Base-by-base conservation (phyloP, 2,113 vertebrate species). In the Engystomops pustulosus region DNA sequence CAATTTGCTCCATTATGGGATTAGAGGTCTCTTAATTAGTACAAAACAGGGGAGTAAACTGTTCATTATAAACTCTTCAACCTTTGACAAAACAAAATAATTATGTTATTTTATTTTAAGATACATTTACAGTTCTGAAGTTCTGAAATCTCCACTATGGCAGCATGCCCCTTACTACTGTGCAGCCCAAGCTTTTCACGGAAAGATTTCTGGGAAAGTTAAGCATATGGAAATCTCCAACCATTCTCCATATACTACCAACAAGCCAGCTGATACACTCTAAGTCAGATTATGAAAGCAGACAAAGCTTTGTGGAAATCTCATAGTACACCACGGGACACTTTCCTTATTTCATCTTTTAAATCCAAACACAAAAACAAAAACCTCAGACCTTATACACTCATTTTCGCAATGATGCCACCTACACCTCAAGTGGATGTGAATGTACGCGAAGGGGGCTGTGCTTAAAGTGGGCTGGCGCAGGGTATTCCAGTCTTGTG, bases 341-440 rank as follows among this genome's bases (percentile, higher is more conserved):
- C 25, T 68, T 68, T 80, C 60, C 69, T 81, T 53, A 53, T 70
- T 80, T 65, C 60, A 67, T 67, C 41, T 32, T 60, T 47, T 78
- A 30, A 41, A 80, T 60, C n/a, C 15, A 67, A 47, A 45, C 12
- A 2, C n/a, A n/a, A 44, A 79, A 67, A 65, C 8, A 18, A 41
- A 45, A 45, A 65, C 44, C 38, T 79, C 1, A 41, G 53, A n/a
- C n/a, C 30, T 62, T 12, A 44, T n/a, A n/a, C n/a, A n/a, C n/a
- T n/a, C n/a, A n/a, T n/a, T n/a, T n/a, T n/a, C n/a, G n/a, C n/a
- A n/a, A n/a, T n/a, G n/a, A n/a, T n/a, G n/a, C n/a, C n/a, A n/a
- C n/a, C n/a, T n/a, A n/a, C n/a, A n/a, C n/a, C n/a, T n/a, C n/a
- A n/a, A n/a, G n/a, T n/a, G n/a, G n/a, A n/a, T n/a, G n/a, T n/a